Evolutionary conservation across 37 sponge, comb jelly and placozoan species (phyloP).

Genomic region (Ephydatia muelleri): DNA sequence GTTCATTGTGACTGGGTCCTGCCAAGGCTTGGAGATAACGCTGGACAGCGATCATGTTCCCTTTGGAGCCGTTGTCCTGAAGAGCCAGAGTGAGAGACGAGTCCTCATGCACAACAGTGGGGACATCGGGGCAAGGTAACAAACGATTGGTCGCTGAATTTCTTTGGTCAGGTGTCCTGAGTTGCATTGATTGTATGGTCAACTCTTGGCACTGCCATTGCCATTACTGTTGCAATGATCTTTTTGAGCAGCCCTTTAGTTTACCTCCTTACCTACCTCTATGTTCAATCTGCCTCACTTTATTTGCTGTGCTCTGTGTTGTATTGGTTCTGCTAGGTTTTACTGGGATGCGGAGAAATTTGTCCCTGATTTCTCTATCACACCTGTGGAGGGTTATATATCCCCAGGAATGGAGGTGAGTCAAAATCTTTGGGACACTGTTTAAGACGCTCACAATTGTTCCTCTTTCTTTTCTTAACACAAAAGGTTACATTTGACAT

Average conservation of each 20-base stretch:
- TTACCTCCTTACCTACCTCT: background rate
- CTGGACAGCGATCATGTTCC: constrained; percentile 85
- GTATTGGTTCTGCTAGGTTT: constrained; percentile 52
- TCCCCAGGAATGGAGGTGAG: constrained; percentile 93
- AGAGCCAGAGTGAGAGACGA: constrained; percentile 79
- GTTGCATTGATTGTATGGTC: too few species aligned
- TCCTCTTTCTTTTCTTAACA: background rate
- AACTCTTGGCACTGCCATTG: too few species aligned
- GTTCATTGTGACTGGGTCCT: constrained; percentile 85
- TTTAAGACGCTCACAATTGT: background rate
- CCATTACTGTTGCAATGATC: too few species aligned
- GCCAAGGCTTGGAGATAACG: constrained; percentile 81
- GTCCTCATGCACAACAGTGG: constrained; percentile 91
- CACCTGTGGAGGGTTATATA: constrained; percentile 90
- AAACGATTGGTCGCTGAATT: background rate
- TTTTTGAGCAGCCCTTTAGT: too few species aligned
- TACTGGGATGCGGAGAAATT: constrained; percentile 79
- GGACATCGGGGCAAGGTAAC: constrained; percentile 86
- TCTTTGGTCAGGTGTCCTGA: background rate
- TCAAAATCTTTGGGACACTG: background rate
- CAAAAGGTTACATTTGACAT: constrained; percentile 75
- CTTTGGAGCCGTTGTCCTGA: constrained; percentile 89
- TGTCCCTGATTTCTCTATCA: constrained; percentile 89
- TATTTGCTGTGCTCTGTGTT: background rate
- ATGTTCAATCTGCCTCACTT: background rate